Base-by-base conservation (phyloP, 2,888 invertebrate genomes). In the Oscheius myriophilus region DNA sequence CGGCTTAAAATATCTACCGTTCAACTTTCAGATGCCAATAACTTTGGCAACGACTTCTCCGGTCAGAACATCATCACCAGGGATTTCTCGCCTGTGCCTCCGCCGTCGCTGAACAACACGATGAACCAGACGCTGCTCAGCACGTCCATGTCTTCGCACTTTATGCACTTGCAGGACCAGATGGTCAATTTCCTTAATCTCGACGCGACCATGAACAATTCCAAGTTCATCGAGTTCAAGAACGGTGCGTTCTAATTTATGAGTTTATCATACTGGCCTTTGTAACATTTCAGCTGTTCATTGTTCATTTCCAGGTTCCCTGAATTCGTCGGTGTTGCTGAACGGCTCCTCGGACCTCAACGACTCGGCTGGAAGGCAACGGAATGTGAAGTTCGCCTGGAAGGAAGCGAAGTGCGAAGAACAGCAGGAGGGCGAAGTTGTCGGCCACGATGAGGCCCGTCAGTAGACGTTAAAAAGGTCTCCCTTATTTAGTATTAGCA, bases 151-250 rank as follows among this genome's bases (percentile, higher is more conserved):
- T 39, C 45, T n/a, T 43, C 57, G 26, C 66, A 57, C 57, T 49
- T 49, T 42, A 33, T 49, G 16, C 26, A 42, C 1, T 49, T 66
- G 66, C 66, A 66, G 45, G 66, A 66, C 9, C 39, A 66, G n/a
- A 25, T 66, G 14, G 66, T 66, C 18, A 57, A 66, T 57, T 41
- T 66, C 23, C 58, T 66, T 16, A 57, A 46, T 49, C 58, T 66
- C 25, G 57, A 66, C 25, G 57, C 46, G 14, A 66, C 66, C n/a
- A 33, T 65, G 18, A 55, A 65, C 43, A 55, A 25, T 9, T 55
- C 65, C 11, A 25, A 21, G 25, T 12, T 51, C 42, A 18, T 57
- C 25, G 65, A 65, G 3, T 16, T 46, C 11, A 23, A 16, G 49
- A 46, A 46, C 46, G 23, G 18, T 21, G 2, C 6, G n/a, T 39